Conservation (phyloP, 2,797 vertebrate species). For the Falco columbarius region DNA sequence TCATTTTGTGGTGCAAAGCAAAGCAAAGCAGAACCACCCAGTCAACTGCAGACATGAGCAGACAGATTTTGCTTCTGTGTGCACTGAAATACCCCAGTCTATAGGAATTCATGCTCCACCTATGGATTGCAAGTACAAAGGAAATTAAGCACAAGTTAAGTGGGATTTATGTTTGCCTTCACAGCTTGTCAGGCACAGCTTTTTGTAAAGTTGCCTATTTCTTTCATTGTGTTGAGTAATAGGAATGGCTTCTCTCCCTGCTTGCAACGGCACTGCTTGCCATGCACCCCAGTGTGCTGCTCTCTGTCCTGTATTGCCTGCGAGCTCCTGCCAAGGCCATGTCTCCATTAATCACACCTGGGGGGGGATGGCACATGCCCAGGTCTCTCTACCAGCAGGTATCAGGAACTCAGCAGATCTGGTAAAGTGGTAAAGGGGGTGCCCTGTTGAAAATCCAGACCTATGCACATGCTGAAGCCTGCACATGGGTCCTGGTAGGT, state of each 20-base stretch:
- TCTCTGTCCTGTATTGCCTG: not conserved
- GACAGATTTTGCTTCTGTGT: not conserved
- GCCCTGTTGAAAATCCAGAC: not conserved
- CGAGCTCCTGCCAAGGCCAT: not conserved
- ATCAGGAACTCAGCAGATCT: not conserved
- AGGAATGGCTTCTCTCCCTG: not conserved
- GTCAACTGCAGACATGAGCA: not conserved
- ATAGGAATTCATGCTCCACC: not conserved
- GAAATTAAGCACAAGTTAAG: not conserved
- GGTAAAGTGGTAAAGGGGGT: not conserved
- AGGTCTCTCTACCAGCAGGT: not conserved
- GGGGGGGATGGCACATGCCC: not conserved
- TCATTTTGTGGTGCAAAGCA: not conserved
- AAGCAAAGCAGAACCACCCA: not conserved
- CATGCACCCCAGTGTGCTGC: rapidly evolving
- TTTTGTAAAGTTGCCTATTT: not conserved
- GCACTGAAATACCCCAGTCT: not conserved
- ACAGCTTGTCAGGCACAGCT: not conserved
- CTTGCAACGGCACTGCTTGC: rapidly evolving
- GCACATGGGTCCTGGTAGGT: too few species aligned
- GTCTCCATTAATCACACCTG: not conserved
- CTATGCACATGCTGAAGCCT: not conserved
- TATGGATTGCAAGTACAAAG: not conserved
- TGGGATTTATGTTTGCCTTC: not conserved
- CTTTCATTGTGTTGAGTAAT: not conserved